phyloP scores from a whole-genome alignment of 2,113 vertebrate species.

The Numida meleagris region DNA sequence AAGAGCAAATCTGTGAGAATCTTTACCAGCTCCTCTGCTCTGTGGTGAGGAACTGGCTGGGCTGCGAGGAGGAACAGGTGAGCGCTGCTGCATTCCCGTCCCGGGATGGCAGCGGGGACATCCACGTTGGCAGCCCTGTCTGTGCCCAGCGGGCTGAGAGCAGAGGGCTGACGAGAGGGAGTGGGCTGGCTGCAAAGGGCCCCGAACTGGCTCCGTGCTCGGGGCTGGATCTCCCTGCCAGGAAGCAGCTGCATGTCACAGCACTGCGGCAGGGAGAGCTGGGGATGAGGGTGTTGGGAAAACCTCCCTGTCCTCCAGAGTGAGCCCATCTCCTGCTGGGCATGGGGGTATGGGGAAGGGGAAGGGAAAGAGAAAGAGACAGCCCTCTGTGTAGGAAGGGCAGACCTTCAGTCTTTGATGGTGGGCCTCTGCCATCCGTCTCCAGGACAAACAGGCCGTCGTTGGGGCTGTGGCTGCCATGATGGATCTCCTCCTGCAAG shows the following conservation, averaged over 20 bases:
- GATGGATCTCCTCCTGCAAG: not conserved
- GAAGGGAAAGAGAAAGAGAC: not conserved
- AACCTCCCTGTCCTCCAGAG: no score
- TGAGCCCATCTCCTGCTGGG: no score
- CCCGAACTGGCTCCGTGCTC: no score
- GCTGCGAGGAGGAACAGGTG: not conserved
- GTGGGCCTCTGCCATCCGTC: not conserved
- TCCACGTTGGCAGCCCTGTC: no score
- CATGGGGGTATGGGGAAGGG: no score
- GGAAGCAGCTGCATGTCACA: not conserved
- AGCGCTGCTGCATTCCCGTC: not conserved
- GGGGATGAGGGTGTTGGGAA: no score
- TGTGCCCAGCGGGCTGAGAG: no score
- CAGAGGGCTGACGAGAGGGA: no score
- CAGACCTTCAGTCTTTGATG: not conserved
- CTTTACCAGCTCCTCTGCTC: not conserved
- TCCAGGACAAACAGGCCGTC: not conserved
- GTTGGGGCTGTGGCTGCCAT: not conserved
- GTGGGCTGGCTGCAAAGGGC: no score
- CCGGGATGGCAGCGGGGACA: no score
- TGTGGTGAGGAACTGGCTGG: not conserved
- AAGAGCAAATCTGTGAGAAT: not conserved
- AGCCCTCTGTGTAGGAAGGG: not conserved
- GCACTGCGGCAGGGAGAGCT: not conserved
- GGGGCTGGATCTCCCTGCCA: no score